Conservation (phyloP, 2,113 vertebrate species). For the Nymphicus hollandicus region DNA sequence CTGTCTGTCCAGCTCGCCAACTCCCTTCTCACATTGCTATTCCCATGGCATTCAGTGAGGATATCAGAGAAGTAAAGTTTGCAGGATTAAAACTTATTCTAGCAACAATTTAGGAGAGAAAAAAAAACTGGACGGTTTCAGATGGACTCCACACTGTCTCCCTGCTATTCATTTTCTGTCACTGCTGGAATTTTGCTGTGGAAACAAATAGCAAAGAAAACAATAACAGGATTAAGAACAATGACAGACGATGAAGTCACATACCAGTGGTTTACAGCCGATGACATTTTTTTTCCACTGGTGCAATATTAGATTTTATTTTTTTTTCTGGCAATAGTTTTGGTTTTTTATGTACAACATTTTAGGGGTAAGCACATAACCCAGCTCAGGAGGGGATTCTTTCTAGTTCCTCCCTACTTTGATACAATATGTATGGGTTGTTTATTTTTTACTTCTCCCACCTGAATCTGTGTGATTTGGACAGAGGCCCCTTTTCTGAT, state of each 20-base stretch:
- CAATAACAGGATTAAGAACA: constrained; percentile 60
- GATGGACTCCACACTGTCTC: not conserved
- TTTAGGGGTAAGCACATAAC: not conserved
- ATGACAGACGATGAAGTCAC: constrained; percentile 24
- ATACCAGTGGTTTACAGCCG: constrained; percentile 18
- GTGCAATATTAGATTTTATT: not conserved
- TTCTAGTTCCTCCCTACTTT: not conserved
- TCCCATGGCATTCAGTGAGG: not conserved
- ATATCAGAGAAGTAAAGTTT: not conserved
- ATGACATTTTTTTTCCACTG: not conserved
- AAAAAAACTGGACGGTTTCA: not conserved
- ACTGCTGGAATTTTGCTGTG: constrained; percentile 46
- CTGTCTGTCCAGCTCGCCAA: not conserved
- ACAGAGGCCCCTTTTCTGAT: not conserved
- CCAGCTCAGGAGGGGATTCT: not conserved
- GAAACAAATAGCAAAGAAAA: constrained; percentile 58
- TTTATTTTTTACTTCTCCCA: not conserved
- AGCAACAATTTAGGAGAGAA: not conserved
- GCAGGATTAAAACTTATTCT: not conserved
- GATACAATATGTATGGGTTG: not conserved
- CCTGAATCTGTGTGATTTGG: not conserved
- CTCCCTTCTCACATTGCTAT: not conserved
- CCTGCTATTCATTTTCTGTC: not conserved
- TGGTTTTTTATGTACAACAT: not conserved
- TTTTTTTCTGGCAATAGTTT: not conserved